A percentile compares a stretch with the other conserved stretches of the same genome.
phyloP scores from a whole-genome alignment of 37 sponge, comb jelly and placozoan species.

The Beroe forskalii region DNA sequence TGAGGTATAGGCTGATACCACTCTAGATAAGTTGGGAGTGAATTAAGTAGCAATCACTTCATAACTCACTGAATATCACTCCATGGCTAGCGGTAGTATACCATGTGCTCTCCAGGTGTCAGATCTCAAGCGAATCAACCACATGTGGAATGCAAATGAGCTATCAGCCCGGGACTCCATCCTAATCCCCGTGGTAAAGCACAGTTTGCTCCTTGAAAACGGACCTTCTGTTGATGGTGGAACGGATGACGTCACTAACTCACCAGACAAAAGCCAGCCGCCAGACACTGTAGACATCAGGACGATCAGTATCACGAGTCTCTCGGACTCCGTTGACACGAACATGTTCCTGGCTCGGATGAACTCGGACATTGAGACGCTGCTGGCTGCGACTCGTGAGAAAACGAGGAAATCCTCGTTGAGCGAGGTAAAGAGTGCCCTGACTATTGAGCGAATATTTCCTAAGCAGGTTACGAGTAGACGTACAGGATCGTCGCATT shows the following conservation, averaged over 20 bases:
- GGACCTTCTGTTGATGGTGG: no score
- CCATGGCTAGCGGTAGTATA: background rate
- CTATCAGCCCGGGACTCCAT: slow-evolving; percentile 3
- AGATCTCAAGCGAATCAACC: slow-evolving; percentile 6
- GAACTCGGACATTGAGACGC: slow-evolving; percentile 32
- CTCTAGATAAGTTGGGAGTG: no score
- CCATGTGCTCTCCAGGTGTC: slow-evolving; percentile 49
- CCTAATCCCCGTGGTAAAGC: slow-evolving; percentile 6
- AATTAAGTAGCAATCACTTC: background rate
- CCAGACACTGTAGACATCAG: slow-evolving; percentile 10
- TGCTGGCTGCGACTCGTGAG: background rate
- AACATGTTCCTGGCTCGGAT: slow-evolving; percentile 2
- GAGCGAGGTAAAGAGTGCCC: slow-evolving; percentile 32
- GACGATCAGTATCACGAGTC: slow-evolving; percentile 15
- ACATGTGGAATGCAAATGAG: slow-evolving; percentile 50
- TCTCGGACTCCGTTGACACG: slow-evolving; percentile 4
- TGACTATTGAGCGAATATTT: slow-evolving; percentile 52
- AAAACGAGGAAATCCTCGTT: background rate
- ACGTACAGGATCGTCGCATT: background rate
- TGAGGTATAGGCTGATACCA: no score
- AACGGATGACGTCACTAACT: background rate
- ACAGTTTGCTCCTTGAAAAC: background rate
- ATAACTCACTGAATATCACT: background rate
- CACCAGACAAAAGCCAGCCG: background rate
- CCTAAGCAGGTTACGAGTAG: slow-evolving; percentile 53